Conservation (phyloP, 2,888 invertebrate species). For the Drosophila longiperda region DNA sequence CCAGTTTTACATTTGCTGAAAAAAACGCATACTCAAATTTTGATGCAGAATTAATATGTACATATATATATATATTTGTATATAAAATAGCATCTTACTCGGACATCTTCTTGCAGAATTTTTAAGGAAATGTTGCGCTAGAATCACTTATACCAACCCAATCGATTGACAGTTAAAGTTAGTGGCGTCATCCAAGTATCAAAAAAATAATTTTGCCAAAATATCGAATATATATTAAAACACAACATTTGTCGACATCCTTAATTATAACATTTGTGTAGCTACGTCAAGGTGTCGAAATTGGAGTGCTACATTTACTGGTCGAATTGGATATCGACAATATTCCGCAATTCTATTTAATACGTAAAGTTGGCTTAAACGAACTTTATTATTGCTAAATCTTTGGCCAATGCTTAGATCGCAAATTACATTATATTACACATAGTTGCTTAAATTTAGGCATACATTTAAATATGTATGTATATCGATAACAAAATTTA, state of each 20-base stretch:
- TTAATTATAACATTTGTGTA: neutral
- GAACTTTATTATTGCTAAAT: conserved; percentile 76
- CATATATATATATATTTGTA: too few species aligned
- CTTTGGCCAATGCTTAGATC: conserved; percentile 82
- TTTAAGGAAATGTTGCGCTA: neutral
- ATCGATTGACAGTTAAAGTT: neutral
- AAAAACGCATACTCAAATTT: too few species aligned
- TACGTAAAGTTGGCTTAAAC: conserved; percentile 43
- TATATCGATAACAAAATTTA: conserved; percentile 43
- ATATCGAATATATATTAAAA: neutral
- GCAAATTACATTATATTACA: conserved; percentile 64
- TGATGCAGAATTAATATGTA: too few species aligned
- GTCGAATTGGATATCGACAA: neutral
- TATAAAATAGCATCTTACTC: too few species aligned
- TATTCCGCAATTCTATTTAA: neutral
- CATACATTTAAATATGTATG: conserved; percentile 20
- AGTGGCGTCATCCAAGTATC: neutral
- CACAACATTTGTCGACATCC: too few species aligned
- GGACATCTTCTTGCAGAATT: neutral
- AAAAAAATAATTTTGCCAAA: neutral
- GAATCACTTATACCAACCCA: neutral
- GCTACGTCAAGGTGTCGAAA: neutral
- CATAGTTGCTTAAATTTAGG: conserved; percentile 27
- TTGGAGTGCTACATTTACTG: neutral
- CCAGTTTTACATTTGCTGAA: too few species aligned